A percentile compares a stretch with the other conserved stretches of the same genome.
phyloP scores from a whole-genome alignment of 2,797 vertebrate genomes.

The Prionace glauca region DNA sequence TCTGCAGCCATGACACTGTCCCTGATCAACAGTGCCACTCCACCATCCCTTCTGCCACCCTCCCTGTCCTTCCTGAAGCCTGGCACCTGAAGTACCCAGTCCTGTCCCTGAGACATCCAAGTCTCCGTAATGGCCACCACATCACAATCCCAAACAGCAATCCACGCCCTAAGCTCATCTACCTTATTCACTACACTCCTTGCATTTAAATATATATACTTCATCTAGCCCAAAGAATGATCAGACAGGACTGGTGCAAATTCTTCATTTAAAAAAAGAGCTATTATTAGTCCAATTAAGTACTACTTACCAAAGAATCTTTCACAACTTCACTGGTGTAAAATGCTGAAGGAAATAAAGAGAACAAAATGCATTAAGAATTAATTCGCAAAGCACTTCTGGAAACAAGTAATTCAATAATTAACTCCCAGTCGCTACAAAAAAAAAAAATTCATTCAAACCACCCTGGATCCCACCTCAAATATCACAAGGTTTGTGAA shows the following conservation, averaged over 20 bases:
- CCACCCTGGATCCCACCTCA: not conserved
- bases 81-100: too few species aligned
- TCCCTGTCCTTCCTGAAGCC: too few species aligned
- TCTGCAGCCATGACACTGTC: too few species aligned
- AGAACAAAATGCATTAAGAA: not conserved
- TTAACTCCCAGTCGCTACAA: not conserved
- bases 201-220: too few species aligned
- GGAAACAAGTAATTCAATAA: not conserved
- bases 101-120: too few species aligned
- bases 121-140: too few species aligned
- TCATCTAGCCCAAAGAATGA: not conserved
- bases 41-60: too few species aligned
- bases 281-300: not conserved
- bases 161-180: too few species aligned
- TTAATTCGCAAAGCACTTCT: not conserved
- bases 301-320: slow-evolving; percentile 92
- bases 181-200: too few species aligned
- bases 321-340: slow-evolving; percentile 95
- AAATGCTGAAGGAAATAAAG: slow-evolving; percentile 69
- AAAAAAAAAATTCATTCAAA: not conserved
- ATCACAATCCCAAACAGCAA: too few species aligned
- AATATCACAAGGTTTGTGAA: not conserved
- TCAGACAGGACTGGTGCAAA: not conserved
- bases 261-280: not conserved
- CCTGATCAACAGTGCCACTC: too few species aligned